A percentile compares a stretch with the other conserved stretches of the same genome.
Evolutionary conservation across 1,140 invertebrate genomes (phyloP).

Genomic region (Euura saliciscinereae): DNA sequence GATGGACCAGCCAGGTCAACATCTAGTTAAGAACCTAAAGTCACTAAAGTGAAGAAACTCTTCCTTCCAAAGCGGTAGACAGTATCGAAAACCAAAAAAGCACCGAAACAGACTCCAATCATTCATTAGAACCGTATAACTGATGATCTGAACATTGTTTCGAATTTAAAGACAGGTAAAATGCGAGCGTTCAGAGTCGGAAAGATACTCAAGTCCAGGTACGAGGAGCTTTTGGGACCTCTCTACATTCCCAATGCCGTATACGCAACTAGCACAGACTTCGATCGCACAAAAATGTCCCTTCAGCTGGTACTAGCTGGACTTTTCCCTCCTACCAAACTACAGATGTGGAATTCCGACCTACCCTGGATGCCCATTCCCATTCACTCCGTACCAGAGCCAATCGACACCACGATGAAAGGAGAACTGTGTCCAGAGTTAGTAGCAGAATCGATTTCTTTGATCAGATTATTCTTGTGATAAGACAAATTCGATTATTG

Average conservation of each 20-base stretch:
- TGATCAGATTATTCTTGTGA: no score
- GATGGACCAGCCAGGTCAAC: no score
- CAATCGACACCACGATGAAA: slow-evolving; percentile 38
- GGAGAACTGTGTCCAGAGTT: neutral
- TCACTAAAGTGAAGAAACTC: neutral
- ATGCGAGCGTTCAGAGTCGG: slow-evolving; percentile 54
- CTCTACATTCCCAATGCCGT: slow-evolving; percentile 56
- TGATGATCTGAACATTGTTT: no score
- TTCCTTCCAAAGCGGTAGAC: neutral
- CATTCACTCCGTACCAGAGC: slow-evolving; percentile 46
- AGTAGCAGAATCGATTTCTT: neutral
- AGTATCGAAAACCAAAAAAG: neutral
- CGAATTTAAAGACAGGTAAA: slow-evolving; percentile 54
- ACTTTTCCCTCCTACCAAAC: slow-evolving; percentile 45
- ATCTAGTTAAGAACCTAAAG: no score
- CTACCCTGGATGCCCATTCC: slow-evolving; percentile 49
- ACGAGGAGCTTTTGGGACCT: slow-evolving; percentile 51
- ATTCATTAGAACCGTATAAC: no score
- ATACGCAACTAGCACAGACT: slow-evolving; percentile 54
- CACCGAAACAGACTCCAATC: neutral
- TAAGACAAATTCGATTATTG: no score
- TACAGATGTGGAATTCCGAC: slow-evolving; percentile 35
- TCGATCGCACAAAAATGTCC: slow-evolving; percentile 64
- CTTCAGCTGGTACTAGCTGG: slow-evolving; percentile 59
- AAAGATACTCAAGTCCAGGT: slow-evolving; percentile 48